Conservation (phyloP, 2,113 vertebrate genomes). For the Trochalopteron elliotii region DNA sequence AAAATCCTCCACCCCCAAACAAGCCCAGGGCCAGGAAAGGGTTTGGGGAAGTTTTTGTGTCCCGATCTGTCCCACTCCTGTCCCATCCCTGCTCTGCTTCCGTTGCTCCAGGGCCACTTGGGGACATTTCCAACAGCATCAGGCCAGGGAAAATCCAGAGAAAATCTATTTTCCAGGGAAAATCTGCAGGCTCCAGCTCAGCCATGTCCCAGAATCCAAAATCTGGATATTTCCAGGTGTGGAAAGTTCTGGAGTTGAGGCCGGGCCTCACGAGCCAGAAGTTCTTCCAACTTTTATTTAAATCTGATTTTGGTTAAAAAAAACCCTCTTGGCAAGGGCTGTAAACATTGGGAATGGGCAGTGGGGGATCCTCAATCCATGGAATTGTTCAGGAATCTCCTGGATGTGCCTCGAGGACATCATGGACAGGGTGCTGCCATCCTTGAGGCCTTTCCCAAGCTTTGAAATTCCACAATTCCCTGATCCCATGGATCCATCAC, state of each 20-base stretch:
- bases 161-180: neutral
- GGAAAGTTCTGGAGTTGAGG: accelerated
- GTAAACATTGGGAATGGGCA: too few species aligned
- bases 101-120: accelerated
- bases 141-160: neutral
- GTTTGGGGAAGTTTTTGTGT: neutral
- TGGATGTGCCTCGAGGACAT: neutral
- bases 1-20: neutral
- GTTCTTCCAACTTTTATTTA: neutral
- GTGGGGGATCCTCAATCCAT: neutral
- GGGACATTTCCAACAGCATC: accelerated
- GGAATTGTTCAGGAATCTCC: accelerated
- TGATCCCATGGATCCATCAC: accelerated
- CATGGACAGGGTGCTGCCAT: accelerated
- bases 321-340: too few species aligned
- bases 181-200: accelerated
- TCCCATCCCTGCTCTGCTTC: neutral
- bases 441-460: too few species aligned
- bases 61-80: neutral
- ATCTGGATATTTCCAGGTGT: neutral
- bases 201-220: accelerated
- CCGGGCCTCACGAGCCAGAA: accelerated
- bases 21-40: too few species aligned
- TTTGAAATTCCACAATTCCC: accelerated
- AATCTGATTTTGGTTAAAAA: neutral